Percentiles rank a stretch among this genome's conserved stretches.
Conservation (phyloP, 2,888 invertebrate genomes). For the Parelbella ahira region DNA sequence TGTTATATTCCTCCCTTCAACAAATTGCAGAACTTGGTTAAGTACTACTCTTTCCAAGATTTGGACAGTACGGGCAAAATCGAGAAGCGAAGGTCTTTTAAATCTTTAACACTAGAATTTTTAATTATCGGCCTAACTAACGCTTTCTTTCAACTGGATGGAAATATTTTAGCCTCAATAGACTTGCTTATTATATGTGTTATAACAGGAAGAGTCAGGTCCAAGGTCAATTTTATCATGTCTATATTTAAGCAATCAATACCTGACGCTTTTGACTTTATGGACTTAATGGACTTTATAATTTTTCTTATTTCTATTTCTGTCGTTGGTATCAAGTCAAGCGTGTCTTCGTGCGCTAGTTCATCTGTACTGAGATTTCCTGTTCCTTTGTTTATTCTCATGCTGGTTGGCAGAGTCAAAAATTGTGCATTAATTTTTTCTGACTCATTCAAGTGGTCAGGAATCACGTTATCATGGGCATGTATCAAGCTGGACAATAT, state of each 20-base stretch:
- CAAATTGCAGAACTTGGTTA: slow-evolving; percentile 1
- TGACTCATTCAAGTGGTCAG: slow-evolving; percentile 13
- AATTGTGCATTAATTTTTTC: slow-evolving; percentile 5
- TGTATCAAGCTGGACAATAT: background rate
- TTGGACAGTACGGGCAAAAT: slow-evolving; percentile 5
- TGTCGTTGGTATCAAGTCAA: too few relatives aligned
- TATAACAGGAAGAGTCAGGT: background rate
- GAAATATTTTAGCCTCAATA: background rate
- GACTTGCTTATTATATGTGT: background rate
- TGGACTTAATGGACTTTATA: background rate
- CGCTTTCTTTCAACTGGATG: background rate
- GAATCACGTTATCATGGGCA: background rate
- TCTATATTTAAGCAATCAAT: background rate
- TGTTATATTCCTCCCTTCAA: background rate
- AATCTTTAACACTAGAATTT: background rate
- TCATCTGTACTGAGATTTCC: too few relatives aligned
- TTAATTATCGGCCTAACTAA: slow-evolving; percentile 2
- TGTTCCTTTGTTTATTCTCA: background rate
- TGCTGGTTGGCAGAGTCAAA: background rate
- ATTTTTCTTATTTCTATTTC: slow-evolving; percentile 1
- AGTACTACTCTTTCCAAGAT: slow-evolving; percentile 4
- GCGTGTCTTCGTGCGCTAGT: too few relatives aligned
- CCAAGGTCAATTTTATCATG: slow-evolving; percentile 1
- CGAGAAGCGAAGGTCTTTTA: slow-evolving; percentile 3
- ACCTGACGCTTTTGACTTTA: background rate